Evolutionary conservation across 2,888 invertebrate species (phyloP).

Genomic region (Brachynemurus nebulosus): DNA sequence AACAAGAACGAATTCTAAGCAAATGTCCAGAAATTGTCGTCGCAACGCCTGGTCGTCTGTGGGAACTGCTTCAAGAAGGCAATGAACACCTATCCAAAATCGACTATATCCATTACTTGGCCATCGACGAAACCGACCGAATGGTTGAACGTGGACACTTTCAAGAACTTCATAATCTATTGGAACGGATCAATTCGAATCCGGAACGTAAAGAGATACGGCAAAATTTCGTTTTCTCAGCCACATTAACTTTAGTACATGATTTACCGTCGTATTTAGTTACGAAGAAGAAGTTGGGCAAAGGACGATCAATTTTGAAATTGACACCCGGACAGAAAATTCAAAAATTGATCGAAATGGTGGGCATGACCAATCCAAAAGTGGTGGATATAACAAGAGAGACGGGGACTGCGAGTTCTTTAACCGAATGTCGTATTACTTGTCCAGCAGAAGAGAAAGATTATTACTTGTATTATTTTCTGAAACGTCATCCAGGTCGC

Average conservation of each 20-base stretch:
- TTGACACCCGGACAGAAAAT: slow-evolving; percentile 63
- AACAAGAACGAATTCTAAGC: slow-evolving; percentile 76
- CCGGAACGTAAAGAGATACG: slow-evolving; percentile 42
- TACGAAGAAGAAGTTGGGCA: slow-evolving; percentile 38
- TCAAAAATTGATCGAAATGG: slow-evolving; percentile 57
- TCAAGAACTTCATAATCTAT: slow-evolving; percentile 68
- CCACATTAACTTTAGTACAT: slow-evolving; percentile 86
- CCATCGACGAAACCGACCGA: slow-evolving; percentile 96
- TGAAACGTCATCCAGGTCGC: slow-evolving; percentile 70
- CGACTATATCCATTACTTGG: slow-evolving; percentile 59
- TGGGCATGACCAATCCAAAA: slow-evolving; percentile 82
- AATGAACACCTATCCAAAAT: slow-evolving; percentile 62
- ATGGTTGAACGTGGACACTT: slow-evolving; percentile 97
- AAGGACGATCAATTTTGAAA: slow-evolving; percentile 42
- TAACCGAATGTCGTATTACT: slow-evolving; percentile 73
- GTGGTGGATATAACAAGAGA: slow-evolving; percentile 81
- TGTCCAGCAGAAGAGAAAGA: slow-evolving; percentile 77
- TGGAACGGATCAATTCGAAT: slow-evolving; percentile 66
- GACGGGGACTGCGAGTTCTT: slow-evolving; percentile 62
- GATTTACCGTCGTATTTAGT: slow-evolving; percentile 62
- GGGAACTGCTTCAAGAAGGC: slow-evolving; percentile 79
- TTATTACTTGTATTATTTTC: slow-evolving; percentile 81
- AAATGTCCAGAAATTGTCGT: slow-evolving; percentile 86
- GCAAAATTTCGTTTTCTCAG: slow-evolving; percentile 95
- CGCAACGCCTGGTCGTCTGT: slow-evolving; percentile 92